Conservation (phyloP, 2,888 invertebrate species). For the Dasypolia templi region DNA sequence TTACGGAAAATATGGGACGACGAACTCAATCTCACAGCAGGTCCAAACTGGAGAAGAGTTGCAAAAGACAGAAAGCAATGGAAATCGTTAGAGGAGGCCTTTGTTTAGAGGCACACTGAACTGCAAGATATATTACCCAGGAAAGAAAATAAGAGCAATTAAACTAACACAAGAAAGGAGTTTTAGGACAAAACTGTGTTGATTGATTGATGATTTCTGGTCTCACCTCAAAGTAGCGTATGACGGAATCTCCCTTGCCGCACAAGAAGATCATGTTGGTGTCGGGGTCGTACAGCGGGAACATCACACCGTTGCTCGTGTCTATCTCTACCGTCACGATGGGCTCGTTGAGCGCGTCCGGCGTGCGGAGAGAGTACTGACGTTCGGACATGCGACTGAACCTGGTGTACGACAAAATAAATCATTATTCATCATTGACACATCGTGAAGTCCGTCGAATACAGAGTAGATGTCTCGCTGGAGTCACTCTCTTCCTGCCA, state of each 20-base stretch:
- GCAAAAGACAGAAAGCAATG: too few species aligned
- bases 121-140: too few species aligned
- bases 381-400: conserved; percentile 99
- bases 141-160: too few species aligned
- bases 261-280: conserved; percentile 98
- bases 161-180: too few species aligned
- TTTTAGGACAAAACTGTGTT: too few species aligned
- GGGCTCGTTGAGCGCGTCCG: conserved; percentile 96
- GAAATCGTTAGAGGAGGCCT: too few species aligned
- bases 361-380: conserved; percentile 98
- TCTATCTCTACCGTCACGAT: conserved; percentile 98
- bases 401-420: conserved; percentile 71
- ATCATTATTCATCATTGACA: not conserved
- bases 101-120: too few species aligned
- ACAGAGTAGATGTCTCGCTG: not conserved
- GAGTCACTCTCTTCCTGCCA: not conserved
- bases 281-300: conserved; percentile 98
- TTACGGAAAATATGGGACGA: too few species aligned
- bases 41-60: too few species aligned
- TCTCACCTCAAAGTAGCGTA: conserved; percentile 95
- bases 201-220: not conserved
- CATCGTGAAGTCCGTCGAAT: not conserved
- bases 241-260: conserved; percentile 99
- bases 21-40: too few species aligned
- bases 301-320: conserved; percentile 99